phyloP scores from a whole-genome alignment of 2,797 vertebrate species.

The Cottoperca gobio region DNA sequence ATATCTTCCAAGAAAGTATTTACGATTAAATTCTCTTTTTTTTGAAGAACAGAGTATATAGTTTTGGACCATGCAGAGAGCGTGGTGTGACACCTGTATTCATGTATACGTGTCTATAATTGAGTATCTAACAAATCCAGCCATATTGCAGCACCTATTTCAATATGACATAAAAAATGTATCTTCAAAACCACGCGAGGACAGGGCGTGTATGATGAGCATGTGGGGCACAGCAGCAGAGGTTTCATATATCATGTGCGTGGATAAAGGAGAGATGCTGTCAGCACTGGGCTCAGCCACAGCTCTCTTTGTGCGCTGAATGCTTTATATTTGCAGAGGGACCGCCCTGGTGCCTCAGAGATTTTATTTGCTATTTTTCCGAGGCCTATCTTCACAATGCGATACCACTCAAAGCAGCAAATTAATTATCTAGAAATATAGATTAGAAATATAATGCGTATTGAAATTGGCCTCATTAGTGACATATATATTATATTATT shows the following conservation, averaged over 20 bases:
- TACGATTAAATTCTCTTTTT: background rate
- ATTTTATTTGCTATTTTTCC: slow-evolving; percentile 52
- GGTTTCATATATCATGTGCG: slow-evolving; percentile 34
- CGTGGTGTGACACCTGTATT: background rate
- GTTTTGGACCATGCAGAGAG: background rate
- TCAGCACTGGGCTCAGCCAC: slow-evolving; percentile 8
- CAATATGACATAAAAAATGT: slow-evolving; percentile 56
- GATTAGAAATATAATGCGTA: slow-evolving; percentile 1
- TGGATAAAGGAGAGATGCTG: slow-evolving; percentile 22
- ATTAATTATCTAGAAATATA: slow-evolving; percentile 28
- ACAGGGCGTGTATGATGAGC: slow-evolving; percentile 10
- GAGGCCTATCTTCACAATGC: slow-evolving; percentile 42
- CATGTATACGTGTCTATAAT: background rate
- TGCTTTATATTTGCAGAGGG: slow-evolving; percentile 43
- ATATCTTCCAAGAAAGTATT: background rate
- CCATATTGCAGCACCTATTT: slow-evolving; percentile 34
- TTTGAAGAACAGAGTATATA: background rate
- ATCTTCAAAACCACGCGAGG: slow-evolving; percentile 37
- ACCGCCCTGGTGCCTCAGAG: slow-evolving; percentile 58
- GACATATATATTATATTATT: background rate
- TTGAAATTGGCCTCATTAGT: background rate
- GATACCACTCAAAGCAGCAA: slow-evolving; percentile 48
- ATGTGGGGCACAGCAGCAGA: slow-evolving; percentile 3
- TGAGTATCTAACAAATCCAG: slow-evolving; percentile 4
- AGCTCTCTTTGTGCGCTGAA: slow-evolving; percentile 50